Evolutionary conservation across 2,797 vertebrate genomes (phyloP), one percentile per base, ranked within the genome.

Genomic region (Moxostoma hubbsi): DNA sequence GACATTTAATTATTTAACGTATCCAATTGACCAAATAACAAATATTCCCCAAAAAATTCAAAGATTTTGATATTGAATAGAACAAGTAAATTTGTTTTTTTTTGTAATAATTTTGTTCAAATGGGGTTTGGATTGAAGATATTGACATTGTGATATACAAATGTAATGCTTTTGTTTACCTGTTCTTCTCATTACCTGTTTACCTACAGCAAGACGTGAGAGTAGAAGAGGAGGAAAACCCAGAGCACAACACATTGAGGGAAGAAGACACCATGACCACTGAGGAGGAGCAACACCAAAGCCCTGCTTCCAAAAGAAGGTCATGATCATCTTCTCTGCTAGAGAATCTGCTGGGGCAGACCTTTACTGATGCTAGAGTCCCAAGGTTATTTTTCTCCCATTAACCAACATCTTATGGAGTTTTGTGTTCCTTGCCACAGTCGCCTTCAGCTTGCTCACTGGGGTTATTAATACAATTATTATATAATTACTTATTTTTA

Each of bases 311-410:
- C 2, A 24, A 24, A 24, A 24, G 24, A 24, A 24, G 24, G 24
- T 24, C 24, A 3, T 24, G 2, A 53, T 74, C 24, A 24, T 24
- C 24, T 24, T 24, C 58, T 63, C 7, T 63, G 59, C 72, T 63
- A n/a, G 15, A 63, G 15, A 5, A 7, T 51, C 72, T 74, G 8
- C 47, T 74, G 59, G 47, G 47, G 6, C 12, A 63, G 59, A 74
- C 47, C 12, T 54, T 64, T 5, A 36, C 59, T 74, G 47, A 63
- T 63, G 47, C 46, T 73, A 51, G 16, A 36, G 46, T 51, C 51
- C 12, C 18, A 18, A 18, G 18, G 18, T 18, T 18, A 18, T 18
- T 18, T 18, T 18, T 18, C 18, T 18, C 18, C 18, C 18, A 18
- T 18, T 18, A 18, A 18, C 18, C 18, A 18, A 18, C 18, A 18